These are phyloP conservation scores for Cheilosia scutellata DNA, from an alignment of 2,888 invertebrate species.

Conservation along the genomic window DNA sequence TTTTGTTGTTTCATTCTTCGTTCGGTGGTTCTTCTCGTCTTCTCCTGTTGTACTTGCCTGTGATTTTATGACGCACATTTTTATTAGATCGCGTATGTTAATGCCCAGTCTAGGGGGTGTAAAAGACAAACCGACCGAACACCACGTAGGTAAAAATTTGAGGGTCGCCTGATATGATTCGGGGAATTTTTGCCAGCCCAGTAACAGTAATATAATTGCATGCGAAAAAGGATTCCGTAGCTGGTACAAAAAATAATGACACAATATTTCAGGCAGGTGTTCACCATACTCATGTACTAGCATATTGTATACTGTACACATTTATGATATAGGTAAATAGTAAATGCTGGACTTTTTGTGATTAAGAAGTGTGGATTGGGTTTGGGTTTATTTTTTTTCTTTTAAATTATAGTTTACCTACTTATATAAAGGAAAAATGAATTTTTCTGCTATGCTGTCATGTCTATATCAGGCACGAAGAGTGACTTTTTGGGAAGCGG, in stretches of 20 bases:
- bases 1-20: slow-evolving; percentile 18
- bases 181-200: slow-evolving; percentile 2
- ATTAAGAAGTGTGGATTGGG: too few relatives aligned
- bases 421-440: too few relatives aligned
- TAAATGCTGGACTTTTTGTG: too few relatives aligned
- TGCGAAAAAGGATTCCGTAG: slow-evolving; percentile 24
- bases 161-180: slow-evolving; percentile 6
- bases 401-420: too few relatives aligned
- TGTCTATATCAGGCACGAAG: too few relatives aligned
- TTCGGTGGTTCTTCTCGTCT: slow-evolving; percentile 3
- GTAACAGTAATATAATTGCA: not conserved
- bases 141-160: slow-evolving; percentile 14
- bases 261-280: slow-evolving; percentile 29
- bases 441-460: too few relatives aligned
- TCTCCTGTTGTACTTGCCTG: not conserved
- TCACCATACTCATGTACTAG: too few relatives aligned
- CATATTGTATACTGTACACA: too few relatives aligned
- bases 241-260: not conserved
- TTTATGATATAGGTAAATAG: too few relatives aligned
- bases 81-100: slow-evolving; percentile 32
- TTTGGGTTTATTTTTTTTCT: too few relatives aligned
- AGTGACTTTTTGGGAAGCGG: too few relatives aligned
- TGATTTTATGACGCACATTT: slow-evolving; percentile 29
- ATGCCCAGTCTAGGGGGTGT: slow-evolving; percentile 38
- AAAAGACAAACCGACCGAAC: slow-evolving; percentile 2